Evolutionary conservation across 2,888 invertebrate species (phyloP).

Genomic region (Cheilosia variabilis): DNA sequence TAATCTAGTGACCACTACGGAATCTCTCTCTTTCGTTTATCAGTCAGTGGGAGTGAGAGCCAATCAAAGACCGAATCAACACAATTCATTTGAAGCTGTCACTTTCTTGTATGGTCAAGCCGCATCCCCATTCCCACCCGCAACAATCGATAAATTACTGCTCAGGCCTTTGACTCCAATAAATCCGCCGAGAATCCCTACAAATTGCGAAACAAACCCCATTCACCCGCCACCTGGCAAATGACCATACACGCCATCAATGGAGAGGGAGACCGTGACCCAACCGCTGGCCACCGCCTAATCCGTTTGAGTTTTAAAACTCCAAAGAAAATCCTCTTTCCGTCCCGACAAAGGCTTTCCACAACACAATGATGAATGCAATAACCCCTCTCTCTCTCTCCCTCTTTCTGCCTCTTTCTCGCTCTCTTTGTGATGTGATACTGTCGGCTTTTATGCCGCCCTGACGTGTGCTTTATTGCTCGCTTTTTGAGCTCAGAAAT

Average conservation of each 20-base stretch:
- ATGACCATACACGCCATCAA: constrained; percentile 72
- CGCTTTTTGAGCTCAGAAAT: constrained; percentile 12
- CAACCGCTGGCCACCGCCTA: constrained; percentile 21
- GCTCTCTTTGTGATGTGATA: constrained; percentile 29
- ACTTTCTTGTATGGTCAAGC: background rate
- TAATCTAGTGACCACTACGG: too few species aligned
- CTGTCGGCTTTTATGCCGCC: constrained; percentile 41
- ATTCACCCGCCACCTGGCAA: constrained; percentile 58
- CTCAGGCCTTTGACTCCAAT: constrained; percentile 21
- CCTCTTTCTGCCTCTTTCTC: too few species aligned
- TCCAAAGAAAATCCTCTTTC: constrained; percentile 52
- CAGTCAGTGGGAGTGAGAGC: too few species aligned
- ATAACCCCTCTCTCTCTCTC: constrained; percentile 35
- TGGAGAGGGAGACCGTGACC: constrained; percentile 37
- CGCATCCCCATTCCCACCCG: too few species aligned
- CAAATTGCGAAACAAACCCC: constrained; percentile 63
- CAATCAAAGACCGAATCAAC: too few species aligned
- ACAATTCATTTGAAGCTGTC: background rate
- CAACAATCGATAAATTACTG: constrained; percentile 48
- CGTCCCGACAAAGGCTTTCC: constrained; percentile 18
- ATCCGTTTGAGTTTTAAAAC: constrained; percentile 52
- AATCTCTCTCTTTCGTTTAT: too few species aligned
- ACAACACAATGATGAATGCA: constrained; percentile 60
- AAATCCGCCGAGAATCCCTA: constrained; percentile 37
- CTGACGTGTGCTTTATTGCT: constrained; percentile 70